Evolutionary conservation across 2,888 invertebrate species (phyloP).

Genomic region (Rambutsinella grinnellia): DNA sequence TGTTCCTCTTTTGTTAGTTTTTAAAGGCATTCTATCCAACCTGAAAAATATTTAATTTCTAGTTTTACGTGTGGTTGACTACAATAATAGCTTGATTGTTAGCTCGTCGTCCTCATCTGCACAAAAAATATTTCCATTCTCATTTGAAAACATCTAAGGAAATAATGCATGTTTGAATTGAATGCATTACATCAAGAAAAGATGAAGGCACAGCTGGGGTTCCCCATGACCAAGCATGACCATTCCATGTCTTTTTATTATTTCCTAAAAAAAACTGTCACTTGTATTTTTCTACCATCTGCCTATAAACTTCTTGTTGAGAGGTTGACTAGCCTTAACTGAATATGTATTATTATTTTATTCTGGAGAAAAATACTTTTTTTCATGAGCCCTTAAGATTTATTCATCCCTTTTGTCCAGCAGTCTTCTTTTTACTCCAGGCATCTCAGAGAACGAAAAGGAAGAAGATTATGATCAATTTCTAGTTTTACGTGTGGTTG

Average conservation of each 20-base stretch:
- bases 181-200: conserved; percentile 17
- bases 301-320: neutral
- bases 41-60: neutral
- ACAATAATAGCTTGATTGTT: conserved; percentile 41
- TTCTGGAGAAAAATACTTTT: conserved; percentile 4
- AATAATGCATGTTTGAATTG: conserved; percentile 35
- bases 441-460: conserved; percentile 4
- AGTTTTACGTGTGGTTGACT: neutral
- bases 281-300: conserved; percentile 51
- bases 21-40: neutral
- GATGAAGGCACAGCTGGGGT: conserved; percentile 60
- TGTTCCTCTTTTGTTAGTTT: neutral
- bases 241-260: conserved; percentile 36
- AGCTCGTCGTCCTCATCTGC: conserved; percentile 2
- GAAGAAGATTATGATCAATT: conserved; percentile 43
- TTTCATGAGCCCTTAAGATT: neutral
- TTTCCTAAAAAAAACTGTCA: conserved; percentile 56
- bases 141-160: conserved; percentile 14
- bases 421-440: conserved; percentile 4
- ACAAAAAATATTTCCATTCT: neutral
- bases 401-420: neutral
- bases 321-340: neutral
- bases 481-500: neutral
- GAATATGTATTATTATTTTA: too few relatives aligned
- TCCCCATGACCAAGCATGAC: conserved; percentile 27